phyloP scores from a whole-genome alignment of 2,888 invertebrate genomes.

The Caenorhabditis drosophilae region DNA sequence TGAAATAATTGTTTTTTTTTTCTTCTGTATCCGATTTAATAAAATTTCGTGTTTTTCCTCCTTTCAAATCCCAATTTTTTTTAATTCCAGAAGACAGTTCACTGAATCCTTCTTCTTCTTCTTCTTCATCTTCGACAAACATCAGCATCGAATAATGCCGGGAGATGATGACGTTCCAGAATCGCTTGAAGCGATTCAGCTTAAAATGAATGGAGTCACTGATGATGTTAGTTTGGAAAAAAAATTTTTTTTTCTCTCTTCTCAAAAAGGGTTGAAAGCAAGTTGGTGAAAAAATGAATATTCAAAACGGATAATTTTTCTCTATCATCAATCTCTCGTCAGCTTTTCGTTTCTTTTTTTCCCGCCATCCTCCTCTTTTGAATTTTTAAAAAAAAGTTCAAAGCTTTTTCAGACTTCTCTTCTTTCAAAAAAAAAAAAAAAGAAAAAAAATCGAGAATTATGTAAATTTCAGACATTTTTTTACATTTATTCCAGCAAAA shows the following conservation, averaged over 20 bases:
- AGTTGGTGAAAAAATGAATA: neutral
- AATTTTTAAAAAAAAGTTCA: neutral
- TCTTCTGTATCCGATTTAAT: too few relatives aligned
- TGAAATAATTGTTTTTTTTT: too few relatives aligned
- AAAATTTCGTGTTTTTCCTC: too few relatives aligned
- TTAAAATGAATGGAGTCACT: constrained; percentile 66
- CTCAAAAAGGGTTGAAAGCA: neutral
- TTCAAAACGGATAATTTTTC: too few relatives aligned
- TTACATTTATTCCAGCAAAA: too few relatives aligned
- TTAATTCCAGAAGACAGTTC: too few relatives aligned
- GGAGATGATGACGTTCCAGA: constrained; percentile 63
- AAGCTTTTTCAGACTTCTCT: neutral
- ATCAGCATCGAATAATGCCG: constrained; percentile 39
- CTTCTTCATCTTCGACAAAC: too few relatives aligned
- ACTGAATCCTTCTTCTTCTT: too few relatives aligned
- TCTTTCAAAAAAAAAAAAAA: neutral
- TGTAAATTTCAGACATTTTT: too few relatives aligned
- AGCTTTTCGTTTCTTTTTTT: neutral
- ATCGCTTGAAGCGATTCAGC: constrained; percentile 66
- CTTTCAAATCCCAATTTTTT: too few relatives aligned
- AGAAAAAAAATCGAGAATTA: too few relatives aligned
- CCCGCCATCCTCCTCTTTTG: neutral
- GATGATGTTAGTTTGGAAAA: constrained; percentile 62
- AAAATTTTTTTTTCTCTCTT: neutral
- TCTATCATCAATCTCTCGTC: too few relatives aligned